These are phyloP conservation scores for Congeria kusceri DNA, from an alignment of 2,888 invertebrate species.

Conservation along the genomic window DNA sequence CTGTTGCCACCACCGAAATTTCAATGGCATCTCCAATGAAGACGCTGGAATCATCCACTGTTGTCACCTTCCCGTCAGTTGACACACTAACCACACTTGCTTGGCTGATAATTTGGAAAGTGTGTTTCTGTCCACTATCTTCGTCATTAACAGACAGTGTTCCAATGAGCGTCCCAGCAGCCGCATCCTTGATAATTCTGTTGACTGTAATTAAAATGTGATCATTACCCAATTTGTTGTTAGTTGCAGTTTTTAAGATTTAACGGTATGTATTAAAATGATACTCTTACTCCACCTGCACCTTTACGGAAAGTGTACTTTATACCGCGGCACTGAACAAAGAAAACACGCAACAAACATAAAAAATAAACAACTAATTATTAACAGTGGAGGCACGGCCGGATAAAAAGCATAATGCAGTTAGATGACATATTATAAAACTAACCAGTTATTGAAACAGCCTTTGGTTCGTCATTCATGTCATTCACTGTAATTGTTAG, in stretches of 20 bases:
- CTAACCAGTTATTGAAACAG: slow-evolving; percentile 27
- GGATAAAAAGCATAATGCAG: no score
- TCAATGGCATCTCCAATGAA: slow-evolving; percentile 20
- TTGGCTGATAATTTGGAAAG: slow-evolving; percentile 48
- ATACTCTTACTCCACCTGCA: no score
- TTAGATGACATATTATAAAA: background rate
- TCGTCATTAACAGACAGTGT: slow-evolving; percentile 66
- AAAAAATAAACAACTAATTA: no score
- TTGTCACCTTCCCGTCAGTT: slow-evolving; percentile 38
- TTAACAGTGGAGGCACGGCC: no score
- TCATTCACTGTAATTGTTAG: slow-evolving; percentile 59
- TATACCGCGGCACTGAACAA: no score
- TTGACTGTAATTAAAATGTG: slow-evolving; percentile 24
- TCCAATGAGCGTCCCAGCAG: slow-evolving; percentile 61
- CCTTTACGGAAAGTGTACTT: no score
- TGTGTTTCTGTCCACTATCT: slow-evolving; percentile 63
- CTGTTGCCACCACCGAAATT: slow-evolving; percentile 18
- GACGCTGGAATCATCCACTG: slow-evolving; percentile 5
- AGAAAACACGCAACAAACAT: no score
- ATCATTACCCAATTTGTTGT: no score
- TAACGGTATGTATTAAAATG: no score
- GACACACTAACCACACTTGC: slow-evolving; percentile 50
- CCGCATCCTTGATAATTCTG: slow-evolving; percentile 48
- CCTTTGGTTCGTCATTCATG: slow-evolving; percentile 67
- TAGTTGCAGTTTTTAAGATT: no score